Evolutionary conservation across 35 echinoderm and acorn worm species (phyloP).

Genomic region (Lytechinus pictus): DNA sequence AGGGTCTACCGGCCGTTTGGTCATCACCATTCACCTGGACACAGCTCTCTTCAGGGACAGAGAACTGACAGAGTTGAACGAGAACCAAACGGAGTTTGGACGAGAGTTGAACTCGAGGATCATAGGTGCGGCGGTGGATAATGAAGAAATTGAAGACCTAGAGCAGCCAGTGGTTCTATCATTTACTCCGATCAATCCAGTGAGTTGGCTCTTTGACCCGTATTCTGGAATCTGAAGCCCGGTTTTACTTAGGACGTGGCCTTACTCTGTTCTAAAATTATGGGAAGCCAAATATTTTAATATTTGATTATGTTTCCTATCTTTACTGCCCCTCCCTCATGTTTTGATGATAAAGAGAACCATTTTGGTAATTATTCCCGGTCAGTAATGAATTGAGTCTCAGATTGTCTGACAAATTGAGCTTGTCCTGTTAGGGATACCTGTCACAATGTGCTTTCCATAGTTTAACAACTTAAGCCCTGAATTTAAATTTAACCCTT

Average conservation of each 20-base stretch:
- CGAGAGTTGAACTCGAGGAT: neutral
- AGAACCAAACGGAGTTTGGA: neutral
- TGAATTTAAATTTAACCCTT: too few species aligned
- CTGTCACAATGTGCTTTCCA: too few species aligned
- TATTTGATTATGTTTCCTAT: too few species aligned
- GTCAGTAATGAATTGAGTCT: too few species aligned
- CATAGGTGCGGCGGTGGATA: neutral
- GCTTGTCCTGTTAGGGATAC: too few species aligned
- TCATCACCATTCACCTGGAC: neutral
- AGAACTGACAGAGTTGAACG: neutral
- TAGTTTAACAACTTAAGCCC: too few species aligned
- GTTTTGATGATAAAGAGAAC: too few species aligned
- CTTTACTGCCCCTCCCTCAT: too few species aligned
- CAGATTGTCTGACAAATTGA: too few species aligned
- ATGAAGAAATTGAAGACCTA: neutral
- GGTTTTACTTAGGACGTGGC: neutral
- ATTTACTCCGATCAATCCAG: neutral
- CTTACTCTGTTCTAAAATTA: too few species aligned
- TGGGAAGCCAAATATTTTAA: too few species aligned
- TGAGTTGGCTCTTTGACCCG: neutral
- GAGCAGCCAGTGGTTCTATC: neutral
- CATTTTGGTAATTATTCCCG: too few species aligned
- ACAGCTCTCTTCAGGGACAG: conserved; percentile 1
- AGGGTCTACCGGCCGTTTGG: neutral
- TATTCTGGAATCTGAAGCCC: neutral